phyloP scores from a whole-genome alignment of 2,113 vertebrate genomes.

The Rousettus leschenaultii region DNA sequence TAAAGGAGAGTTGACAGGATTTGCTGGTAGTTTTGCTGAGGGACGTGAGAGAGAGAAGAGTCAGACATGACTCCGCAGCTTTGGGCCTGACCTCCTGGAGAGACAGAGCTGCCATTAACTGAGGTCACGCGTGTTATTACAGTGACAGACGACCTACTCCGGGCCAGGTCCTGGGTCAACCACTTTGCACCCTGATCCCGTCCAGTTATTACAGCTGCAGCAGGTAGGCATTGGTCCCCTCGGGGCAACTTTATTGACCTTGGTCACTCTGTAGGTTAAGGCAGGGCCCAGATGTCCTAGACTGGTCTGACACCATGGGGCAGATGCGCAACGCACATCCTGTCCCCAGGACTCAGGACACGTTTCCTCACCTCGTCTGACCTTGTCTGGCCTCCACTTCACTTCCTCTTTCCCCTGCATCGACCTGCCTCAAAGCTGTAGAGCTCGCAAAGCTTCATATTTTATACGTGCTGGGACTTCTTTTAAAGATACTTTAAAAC shows the following conservation, averaged over 20 bases:
- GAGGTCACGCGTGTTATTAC: background rate
- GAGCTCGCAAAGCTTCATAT: background rate
- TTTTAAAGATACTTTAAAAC: background rate
- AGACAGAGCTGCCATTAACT: background rate
- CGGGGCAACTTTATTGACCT: background rate
- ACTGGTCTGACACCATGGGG: background rate
- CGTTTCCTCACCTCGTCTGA: background rate
- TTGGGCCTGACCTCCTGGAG: background rate
- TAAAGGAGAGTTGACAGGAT: background rate
- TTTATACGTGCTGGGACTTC: background rate
- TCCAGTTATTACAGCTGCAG: background rate
- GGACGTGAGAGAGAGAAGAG: background rate
- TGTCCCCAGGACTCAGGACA: background rate
- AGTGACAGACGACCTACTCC: background rate
- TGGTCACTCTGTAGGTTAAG: background rate
- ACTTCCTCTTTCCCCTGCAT: background rate
- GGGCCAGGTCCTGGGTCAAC: background rate
- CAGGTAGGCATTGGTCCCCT: background rate
- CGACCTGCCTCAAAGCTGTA: background rate
- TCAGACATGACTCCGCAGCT: background rate
- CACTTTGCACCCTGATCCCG: background rate
- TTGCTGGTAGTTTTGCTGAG: background rate
- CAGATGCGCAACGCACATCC: background rate
- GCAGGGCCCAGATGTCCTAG: background rate
- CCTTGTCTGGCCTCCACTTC: background rate